A percentile compares a stretch with the other conserved stretches of the same genome.
These are phyloP conservation scores for Apomyelois bistriatella DNA, from an alignment of 2,888 invertebrate species.

Conservation along the genomic window DNA sequence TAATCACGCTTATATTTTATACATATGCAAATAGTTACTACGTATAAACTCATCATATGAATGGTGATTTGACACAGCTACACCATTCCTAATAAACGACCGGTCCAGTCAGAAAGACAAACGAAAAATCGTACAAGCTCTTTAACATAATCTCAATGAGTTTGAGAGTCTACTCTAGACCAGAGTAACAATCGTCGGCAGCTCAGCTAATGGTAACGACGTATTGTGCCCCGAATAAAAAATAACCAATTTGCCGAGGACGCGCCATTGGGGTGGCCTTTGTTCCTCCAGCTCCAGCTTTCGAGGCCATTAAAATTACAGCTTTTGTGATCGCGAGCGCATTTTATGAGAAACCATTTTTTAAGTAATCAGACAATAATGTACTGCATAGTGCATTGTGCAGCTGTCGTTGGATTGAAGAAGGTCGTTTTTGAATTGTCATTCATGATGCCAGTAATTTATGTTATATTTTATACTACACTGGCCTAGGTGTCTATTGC, in stretches of 20 bases:
- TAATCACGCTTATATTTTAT: too few relatives aligned
- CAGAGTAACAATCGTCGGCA: conserved; percentile 11
- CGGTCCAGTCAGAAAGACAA: too few relatives aligned
- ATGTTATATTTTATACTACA: too few relatives aligned
- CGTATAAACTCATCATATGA: too few relatives aligned
- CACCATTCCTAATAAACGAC: too few relatives aligned
- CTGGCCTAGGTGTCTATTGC: too few relatives aligned
- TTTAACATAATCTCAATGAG: not conserved
- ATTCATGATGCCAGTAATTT: too few relatives aligned
- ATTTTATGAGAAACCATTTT: conserved; percentile 30
- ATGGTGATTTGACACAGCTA: too few relatives aligned
- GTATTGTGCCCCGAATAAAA: conserved; percentile 45
- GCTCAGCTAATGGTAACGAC: conserved; percentile 30
- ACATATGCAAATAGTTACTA: too few relatives aligned
- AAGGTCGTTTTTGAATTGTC: too few relatives aligned
- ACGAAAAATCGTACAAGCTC: too few relatives aligned
- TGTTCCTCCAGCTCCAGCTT: conserved; percentile 37
- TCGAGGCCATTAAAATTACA: conserved; percentile 47
- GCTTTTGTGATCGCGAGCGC: conserved; percentile 39
- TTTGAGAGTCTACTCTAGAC: not conserved
- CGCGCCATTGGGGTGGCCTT: conserved; percentile 40
- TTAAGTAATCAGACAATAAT: conserved; percentile 20
- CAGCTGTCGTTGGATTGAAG: not conserved
- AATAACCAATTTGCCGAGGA: conserved; percentile 45
- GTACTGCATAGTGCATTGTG: not conserved